These are phyloP conservation scores for Corythornis leucogaster DNA, from an alignment of 2,797 vertebrate genomes.

Conservation along the genomic window DNA sequence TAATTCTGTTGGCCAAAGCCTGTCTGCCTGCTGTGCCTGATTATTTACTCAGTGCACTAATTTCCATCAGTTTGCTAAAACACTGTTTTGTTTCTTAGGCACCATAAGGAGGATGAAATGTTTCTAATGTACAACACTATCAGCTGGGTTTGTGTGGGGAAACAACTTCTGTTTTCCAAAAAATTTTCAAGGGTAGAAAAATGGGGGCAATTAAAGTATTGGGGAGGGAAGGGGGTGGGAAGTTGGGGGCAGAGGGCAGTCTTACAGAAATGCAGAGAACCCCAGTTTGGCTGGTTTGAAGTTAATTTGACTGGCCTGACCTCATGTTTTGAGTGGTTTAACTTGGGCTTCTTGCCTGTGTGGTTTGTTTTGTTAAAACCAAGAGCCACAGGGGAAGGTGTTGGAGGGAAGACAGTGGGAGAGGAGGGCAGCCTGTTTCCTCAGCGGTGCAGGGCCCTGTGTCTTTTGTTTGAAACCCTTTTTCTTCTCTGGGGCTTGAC, in stretches of 20 bases:
- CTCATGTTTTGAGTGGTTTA: not conserved
- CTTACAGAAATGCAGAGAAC: not conserved
- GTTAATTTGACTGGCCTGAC: not conserved
- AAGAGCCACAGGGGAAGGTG: not conserved
- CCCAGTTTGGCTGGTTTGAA: not conserved
- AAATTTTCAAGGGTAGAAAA: not conserved
- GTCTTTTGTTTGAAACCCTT: not conserved
- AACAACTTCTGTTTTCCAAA: not conserved
- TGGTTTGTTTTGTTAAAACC: conserved; percentile 15
- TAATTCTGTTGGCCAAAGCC: not conserved
- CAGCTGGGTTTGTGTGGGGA: not conserved
- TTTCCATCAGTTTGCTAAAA: not conserved
- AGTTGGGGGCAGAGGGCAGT: not conserved
- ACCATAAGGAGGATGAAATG: not conserved
- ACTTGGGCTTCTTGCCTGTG: not conserved
- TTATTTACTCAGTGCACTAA: not conserved
- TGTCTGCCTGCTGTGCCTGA: not conserved
- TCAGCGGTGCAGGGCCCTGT: accelerated
- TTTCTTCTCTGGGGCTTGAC: not conserved
- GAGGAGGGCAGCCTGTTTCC: not conserved
- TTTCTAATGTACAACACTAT: not conserved
- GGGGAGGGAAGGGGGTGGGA: no score
- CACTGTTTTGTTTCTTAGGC: not conserved
- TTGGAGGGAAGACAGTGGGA: not conserved
- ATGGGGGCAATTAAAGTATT: not conserved